These are phyloP conservation scores for Xanthostigma xanthostigma DNA, from an alignment of 2,888 invertebrate species.

Conservation along the genomic window DNA sequence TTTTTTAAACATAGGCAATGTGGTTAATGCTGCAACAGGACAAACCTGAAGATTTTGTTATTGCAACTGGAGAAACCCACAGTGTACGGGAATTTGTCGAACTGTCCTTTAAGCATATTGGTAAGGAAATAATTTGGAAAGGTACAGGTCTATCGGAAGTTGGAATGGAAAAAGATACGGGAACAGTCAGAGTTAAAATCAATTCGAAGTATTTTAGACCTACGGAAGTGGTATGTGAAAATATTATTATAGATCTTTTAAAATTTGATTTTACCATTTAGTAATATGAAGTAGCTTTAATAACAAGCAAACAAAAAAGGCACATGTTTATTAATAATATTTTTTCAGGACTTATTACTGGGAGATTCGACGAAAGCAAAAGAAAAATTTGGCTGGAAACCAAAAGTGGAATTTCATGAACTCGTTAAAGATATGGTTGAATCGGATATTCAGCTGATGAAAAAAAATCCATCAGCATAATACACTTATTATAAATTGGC, in stretches of 20 bases:
- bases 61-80: constrained; percentile 89
- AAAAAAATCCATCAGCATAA: constrained; percentile 75
- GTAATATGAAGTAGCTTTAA: too few species aligned
- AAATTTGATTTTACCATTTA: too few species aligned
- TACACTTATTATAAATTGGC: background rate
- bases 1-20: constrained; percentile 62
- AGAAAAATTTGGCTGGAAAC: constrained; percentile 73
- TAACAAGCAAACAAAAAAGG: too few species aligned
- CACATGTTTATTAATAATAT: background rate
- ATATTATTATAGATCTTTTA: background rate
- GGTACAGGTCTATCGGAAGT: constrained; percentile 74
- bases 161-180: constrained; percentile 52
- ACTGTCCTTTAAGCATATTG: constrained; percentile 71
- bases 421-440: constrained; percentile 92
- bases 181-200: constrained; percentile 65
- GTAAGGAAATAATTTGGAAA: constrained; percentile 71
- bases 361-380: constrained; percentile 93
- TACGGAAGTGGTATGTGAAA: constrained; percentile 78
- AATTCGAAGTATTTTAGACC: constrained; percentile 94
- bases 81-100: constrained; percentile 96
- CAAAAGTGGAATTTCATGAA: constrained; percentile 64
- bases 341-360: constrained; percentile 59
- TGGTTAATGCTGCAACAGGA: constrained; percentile 97
- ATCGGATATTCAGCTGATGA: constrained; percentile 83
- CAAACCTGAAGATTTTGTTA: constrained; percentile 87